These are phyloP conservation scores for Pelobates cultripes DNA, from an alignment of 2,797 vertebrate species.

Conservation along the genomic window DNA sequence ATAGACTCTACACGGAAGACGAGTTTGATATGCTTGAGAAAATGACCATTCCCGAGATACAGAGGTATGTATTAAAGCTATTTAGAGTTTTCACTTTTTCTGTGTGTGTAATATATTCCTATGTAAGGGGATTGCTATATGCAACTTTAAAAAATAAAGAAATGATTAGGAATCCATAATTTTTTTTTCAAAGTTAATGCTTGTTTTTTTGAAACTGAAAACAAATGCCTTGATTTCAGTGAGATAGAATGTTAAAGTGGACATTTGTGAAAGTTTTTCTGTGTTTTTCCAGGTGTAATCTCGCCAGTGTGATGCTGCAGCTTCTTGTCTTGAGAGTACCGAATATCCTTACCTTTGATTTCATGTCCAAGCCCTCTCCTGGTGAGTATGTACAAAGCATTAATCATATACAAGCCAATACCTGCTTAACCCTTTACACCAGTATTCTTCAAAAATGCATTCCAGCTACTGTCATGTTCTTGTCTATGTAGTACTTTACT, in stretches of 20 bases:
- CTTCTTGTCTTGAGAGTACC: slow-evolving; percentile 91
- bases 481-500: no score
- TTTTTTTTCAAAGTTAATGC: no score
- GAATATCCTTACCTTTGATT: slow-evolving; percentile 93
- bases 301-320: slow-evolving; percentile 89
- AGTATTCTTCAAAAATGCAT: not conserved
- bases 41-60: slow-evolving; percentile 94
- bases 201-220: no score
- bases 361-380: slow-evolving; percentile 94
- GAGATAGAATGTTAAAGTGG: no score
- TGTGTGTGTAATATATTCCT: no score
- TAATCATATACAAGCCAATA: not conserved
- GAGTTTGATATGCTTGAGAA: slow-evolving; percentile 89
- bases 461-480: no score
- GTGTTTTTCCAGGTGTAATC: slow-evolving; percentile 84
- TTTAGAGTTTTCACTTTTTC: not conserved
- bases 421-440: no score
- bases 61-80: slow-evolving; percentile 76
- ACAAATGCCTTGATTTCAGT: no score
- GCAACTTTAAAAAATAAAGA: no score
- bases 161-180: no score
- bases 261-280: no score
- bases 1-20: slow-evolving; percentile 92
- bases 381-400: slow-evolving; percentile 72
- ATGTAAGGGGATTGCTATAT: no score